These are phyloP conservation scores for Hemicordylus capensis DNA, from an alignment of 2,113 vertebrate genomes.

Conservation along the genomic window DNA sequence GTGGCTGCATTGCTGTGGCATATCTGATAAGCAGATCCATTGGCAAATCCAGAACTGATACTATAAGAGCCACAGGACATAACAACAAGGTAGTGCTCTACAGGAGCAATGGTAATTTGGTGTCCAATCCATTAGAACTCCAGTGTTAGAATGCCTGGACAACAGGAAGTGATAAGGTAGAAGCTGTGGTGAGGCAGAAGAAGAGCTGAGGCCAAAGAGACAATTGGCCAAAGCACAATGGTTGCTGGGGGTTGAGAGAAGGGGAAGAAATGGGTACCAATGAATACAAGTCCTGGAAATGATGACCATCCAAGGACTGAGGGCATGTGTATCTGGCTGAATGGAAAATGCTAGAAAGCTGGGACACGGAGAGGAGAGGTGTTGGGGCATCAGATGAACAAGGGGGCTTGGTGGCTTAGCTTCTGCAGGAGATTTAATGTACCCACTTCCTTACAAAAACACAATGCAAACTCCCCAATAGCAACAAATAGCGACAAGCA, in stretches of 20 bases:
- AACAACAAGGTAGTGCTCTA: neutral
- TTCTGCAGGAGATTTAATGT: neutral
- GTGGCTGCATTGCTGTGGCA: neutral
- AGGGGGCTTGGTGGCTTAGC: neutral
- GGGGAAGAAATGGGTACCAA: neutral
- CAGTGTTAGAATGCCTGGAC: neutral
- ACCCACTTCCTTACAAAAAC: neutral
- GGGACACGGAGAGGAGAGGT: neutral
- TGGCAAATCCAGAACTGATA: neutral
- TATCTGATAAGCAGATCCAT: neutral
- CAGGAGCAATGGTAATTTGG: too few species aligned
- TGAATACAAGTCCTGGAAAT: neutral
- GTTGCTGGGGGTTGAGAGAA: neutral
- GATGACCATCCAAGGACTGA: neutral
- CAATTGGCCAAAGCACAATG: neutral
- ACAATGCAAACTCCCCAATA: neutral
- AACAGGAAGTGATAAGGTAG: neutral
- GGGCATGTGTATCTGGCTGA: too few species aligned
- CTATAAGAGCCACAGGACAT: neutral
- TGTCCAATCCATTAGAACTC: neutral
- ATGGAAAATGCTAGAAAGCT: neutral
- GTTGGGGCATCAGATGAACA: neutral
- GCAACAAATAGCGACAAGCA: neutral
- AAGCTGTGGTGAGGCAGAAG: neutral
- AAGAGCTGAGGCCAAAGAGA: too few species aligned